Base-by-base conservation (phyloP, 2,888 invertebrate species). In the Drosophila melanocephala region DNA sequence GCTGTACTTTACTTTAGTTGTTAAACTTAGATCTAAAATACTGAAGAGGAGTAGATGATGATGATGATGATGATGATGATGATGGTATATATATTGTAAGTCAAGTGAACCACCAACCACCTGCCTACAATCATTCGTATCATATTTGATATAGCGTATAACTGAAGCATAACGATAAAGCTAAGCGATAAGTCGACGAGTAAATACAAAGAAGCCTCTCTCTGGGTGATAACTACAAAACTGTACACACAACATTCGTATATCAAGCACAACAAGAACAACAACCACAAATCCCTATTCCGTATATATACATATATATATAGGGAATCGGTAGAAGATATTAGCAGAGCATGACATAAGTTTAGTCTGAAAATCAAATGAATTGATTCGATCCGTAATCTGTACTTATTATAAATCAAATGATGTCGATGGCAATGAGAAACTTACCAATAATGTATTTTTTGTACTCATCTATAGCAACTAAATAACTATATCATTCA, bases 121-220 rank as follows among this genome's bases (percentile, higher is more conserved):
- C 91, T 88, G 91, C 83, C 88, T 85, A 81, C 91, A 90, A 90
- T 88, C 87, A 87, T 83, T 85, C 85, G 83, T 89, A 90, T 84
- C 84, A 84, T 87, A 82, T 62, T 71, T 68, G 65, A 64, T 83
- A 88, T 47, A 47, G 26, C 47, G 72, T 70, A 74, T 82, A 84
- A 65, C 59, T 51, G 35, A 71, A 77, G 33, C 52, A 65, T 72
- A 62, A 64, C 26, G 50, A 71, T 71, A 70, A 47, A 58, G 30
- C 57, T 63, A 65, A 72, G 58, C 50, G 53, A 82, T 75, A 75
- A 60, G 59, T 58, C 65, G 62, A 60, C 30, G 1, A 30, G 16
- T 44, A 60, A 63, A 70, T 61, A 66, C 66, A 66, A 69, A 63
- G 51, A 71, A 77, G 78, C 79, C 79, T 81, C 69, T 22, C 47